Evolutionary conservation across 2,797 vertebrate species (phyloP).

Genomic region (Dendrocincla tyrannina): DNA sequence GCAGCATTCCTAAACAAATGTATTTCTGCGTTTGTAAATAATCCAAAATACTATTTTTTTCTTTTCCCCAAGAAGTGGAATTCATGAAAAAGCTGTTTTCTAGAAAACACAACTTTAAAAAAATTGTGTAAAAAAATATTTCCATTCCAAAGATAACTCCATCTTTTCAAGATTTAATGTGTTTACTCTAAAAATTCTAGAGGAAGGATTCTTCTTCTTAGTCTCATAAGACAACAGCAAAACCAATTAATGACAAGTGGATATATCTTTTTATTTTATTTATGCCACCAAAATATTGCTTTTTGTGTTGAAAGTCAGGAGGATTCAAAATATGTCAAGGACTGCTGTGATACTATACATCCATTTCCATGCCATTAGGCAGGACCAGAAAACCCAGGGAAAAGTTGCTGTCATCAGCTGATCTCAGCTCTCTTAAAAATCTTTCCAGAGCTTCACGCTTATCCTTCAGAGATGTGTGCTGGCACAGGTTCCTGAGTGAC

Average conservation of each 20-base stretch:
- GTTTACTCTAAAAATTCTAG: background rate
- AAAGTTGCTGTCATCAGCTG: background rate
- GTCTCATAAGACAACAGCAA: background rate
- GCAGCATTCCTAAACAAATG: background rate
- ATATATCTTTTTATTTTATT: background rate
- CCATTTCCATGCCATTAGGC: background rate
- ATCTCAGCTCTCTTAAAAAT: background rate
- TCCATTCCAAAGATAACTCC: background rate
- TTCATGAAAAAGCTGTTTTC: background rate
- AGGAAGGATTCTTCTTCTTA: background rate
- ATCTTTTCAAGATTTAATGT: background rate
- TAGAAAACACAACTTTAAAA: background rate
- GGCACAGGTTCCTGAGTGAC: background rate
- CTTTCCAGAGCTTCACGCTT: background rate
- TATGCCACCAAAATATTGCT: background rate
- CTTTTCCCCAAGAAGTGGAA: background rate
- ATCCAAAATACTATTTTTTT: background rate
- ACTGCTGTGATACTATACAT: background rate
- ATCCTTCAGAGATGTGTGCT: rapidly evolving
- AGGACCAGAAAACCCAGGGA: background rate
- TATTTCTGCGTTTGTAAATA: background rate
- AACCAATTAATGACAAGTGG: background rate
- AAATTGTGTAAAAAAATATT: background rate
- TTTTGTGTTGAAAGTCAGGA: background rate
- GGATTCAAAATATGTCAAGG: background rate